A percentile compares a stretch with the other conserved stretches of the same genome.
These are phyloP conservation scores for Euplagia quadripunctaria DNA, from an alignment of 2,888 invertebrate genomes.

Conservation along the genomic window DNA sequence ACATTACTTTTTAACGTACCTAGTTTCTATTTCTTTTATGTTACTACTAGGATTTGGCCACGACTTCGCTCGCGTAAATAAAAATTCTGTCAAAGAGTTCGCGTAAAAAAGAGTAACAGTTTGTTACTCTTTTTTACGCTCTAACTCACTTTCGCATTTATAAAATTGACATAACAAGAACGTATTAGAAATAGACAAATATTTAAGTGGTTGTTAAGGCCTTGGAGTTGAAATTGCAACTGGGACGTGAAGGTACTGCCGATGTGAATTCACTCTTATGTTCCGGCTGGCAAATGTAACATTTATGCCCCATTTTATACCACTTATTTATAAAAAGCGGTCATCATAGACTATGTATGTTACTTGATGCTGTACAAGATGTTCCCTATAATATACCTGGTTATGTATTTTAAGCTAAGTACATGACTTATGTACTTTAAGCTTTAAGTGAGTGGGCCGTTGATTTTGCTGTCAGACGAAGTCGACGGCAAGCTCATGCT, in stretches of 20 bases:
- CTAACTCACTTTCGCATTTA: not conserved
- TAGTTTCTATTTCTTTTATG: slow-evolving; percentile 5
- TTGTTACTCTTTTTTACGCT: too few species aligned
- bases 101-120: not conserved
- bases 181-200: not conserved
- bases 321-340: too few species aligned
- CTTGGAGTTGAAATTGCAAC: not conserved
- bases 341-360: not conserved
- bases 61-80: not conserved
- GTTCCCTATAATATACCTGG: not conserved
- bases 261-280: not conserved
- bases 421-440: too few species aligned
- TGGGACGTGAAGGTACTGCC: not conserved
- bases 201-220: not conserved
- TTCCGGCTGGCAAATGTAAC: not conserved
- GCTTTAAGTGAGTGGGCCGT: not conserved
- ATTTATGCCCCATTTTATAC: not conserved
- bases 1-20: slow-evolving; percentile 39
- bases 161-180: not conserved
- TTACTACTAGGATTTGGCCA: not conserved
- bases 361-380: not conserved
- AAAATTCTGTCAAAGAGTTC: not conserved
- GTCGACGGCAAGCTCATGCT: too few species aligned
- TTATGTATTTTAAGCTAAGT: too few species aligned
- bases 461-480: not conserved